phyloP scores from a whole-genome alignment of 2,888 invertebrate species.

The Eutolmus rufibarbis region DNA sequence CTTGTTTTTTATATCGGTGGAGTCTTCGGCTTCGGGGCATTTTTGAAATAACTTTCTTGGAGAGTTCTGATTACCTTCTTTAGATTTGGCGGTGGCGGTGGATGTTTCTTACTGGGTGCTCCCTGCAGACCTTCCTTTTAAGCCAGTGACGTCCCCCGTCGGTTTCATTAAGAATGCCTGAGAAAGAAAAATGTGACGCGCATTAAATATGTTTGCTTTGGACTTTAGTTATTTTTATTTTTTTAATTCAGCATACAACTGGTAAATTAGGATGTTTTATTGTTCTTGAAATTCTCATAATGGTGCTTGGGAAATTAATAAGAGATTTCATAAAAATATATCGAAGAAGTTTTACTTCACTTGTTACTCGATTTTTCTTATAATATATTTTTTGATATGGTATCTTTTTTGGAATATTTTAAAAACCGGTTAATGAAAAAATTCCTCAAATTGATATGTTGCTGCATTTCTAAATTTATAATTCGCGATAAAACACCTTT shows the following conservation, averaged over 20 bases:
- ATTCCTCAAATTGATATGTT: no score
- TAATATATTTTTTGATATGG: no score
- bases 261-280: no score
- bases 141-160: neutral
- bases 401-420: no score
- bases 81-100: slow-evolving; percentile 18
- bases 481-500: no score
- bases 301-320: no score
- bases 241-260: neutral
- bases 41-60: neutral
- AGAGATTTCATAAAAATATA: no score
- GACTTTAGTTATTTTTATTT: neutral
- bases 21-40: neutral
- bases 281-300: no score
- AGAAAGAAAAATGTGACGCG: neutral
- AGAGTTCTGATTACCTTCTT: neutral
- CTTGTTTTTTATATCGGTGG: neutral
- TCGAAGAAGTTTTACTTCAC: no score
- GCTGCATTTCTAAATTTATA: no score
- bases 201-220: neutral
- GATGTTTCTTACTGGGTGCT: slow-evolving; percentile 9
- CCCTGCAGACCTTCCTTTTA: slow-evolving; percentile 11
- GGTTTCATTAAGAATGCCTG: slow-evolving; percentile 9
- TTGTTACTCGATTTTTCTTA: no score
- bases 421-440: no score